Conservation (phyloP, 1,140 invertebrate species). For the Caerostris darwini region DNA sequence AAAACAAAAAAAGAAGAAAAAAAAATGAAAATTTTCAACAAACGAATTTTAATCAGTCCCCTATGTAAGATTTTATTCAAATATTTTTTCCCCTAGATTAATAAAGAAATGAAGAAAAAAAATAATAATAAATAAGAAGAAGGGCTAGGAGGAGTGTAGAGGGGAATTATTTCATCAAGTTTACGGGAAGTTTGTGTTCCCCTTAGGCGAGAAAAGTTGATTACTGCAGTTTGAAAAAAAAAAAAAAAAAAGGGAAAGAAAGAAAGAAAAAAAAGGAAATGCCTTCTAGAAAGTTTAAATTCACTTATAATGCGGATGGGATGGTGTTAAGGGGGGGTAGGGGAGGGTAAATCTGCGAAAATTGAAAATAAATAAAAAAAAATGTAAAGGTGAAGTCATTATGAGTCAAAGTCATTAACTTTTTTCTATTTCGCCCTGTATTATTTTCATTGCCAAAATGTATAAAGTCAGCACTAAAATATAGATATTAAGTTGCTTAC, state of each 20-base stretch:
- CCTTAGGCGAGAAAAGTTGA: slow-evolving; percentile 34
- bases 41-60: background rate
- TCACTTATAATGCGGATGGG: slow-evolving; percentile 5
- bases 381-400: background rate
- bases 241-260: background rate
- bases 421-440: background rate
- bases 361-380: slow-evolving; percentile 7
- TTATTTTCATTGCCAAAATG: background rate
- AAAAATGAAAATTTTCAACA: background rate
- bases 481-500: background rate
- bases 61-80: background rate
- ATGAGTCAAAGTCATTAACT: background rate
- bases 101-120: background rate
- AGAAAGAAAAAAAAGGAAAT: background rate
- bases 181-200: slow-evolving; percentile 26
- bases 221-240: slow-evolving; percentile 18
- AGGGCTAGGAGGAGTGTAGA: no score
- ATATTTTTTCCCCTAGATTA: background rate
- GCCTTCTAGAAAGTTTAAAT: slow-evolving; percentile 6
- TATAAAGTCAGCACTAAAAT: background rate
- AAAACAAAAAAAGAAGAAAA: background rate
- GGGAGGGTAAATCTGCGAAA: background rate
- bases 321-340: background rate
- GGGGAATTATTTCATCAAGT: slow-evolving; percentile 54
- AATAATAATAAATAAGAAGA: background rate